Evolutionary conservation across 1,140 invertebrate genomes (phyloP), one percentile per base, ranked within the genome.

Genomic region (Pseudobourletiella spinata): DNA sequence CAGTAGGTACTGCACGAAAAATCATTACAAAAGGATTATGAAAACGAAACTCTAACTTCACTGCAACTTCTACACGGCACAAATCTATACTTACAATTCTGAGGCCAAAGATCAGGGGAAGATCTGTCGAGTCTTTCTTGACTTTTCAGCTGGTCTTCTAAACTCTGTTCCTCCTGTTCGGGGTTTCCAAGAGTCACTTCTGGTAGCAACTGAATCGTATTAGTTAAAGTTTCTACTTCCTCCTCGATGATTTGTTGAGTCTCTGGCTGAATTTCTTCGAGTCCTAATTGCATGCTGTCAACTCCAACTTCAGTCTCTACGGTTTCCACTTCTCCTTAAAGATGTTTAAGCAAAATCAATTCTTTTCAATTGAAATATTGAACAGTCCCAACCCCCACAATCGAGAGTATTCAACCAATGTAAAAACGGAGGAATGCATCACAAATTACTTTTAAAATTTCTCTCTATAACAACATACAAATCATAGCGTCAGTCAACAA

Each of bases 71-170:
- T 46, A 15, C 20, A 46, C 18, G 2, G 6, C 52, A 25, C 24
- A 25, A 48, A 48, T 11, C 69, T 18, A 0, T 61, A 78, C 82
- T 84, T 81, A 93, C 90, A 89, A 80, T 89, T 86, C 77, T 94
- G 90, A 44, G 92, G 91, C 91, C 91, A 96, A 71, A 95, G 74
- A 72, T 95, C 89, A 16, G 91, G 92, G 1, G 91, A 95, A 11
- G 88, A 83, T 72, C 91, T 79, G 76, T 94, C 90, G 63, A 96
- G 77, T 72, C 88, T 92, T 78, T 95, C 92, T 72, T 87, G 79
- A 70, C 89, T 92, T 28, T 77, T 63, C 35, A 72, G 52, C 51
- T 70, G 42, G 52, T 66, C 64, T 46, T 70, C 68, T 22, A 50
- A 46, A 18, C 64, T 64, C 11, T 62, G 48, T 59, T 69, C 67